Conservation (phyloP, 2,888 invertebrate genomes). For the Volucella zonaria region DNA sequence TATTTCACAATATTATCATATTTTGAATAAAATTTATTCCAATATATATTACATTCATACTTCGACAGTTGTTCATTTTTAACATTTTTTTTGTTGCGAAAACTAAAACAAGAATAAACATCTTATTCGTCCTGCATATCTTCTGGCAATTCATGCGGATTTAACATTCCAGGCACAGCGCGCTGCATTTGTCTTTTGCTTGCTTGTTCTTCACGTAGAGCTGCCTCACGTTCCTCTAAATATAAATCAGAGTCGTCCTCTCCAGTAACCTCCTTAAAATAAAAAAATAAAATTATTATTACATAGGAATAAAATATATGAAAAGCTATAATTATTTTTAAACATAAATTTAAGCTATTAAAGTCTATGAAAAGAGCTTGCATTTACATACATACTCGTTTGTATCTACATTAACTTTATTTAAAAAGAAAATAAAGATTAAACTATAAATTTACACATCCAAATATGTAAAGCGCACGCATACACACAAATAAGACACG, state of each 20-base stretch:
- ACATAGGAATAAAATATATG: neutral
- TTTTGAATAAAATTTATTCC: slow-evolving; percentile 75
- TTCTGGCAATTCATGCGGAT: slow-evolving; percentile 97
- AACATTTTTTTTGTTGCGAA: slow-evolving; percentile 75
- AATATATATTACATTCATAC: slow-evolving; percentile 77
- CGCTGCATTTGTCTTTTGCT: slow-evolving; percentile 96
- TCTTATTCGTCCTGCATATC: slow-evolving; percentile 93
- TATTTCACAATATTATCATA: slow-evolving; percentile 68
- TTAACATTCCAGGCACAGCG: slow-evolving; percentile 97
- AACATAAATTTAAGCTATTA: neutral
- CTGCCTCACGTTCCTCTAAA: slow-evolving; percentile 96
- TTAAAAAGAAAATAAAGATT: no score
- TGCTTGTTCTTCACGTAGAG: slow-evolving; percentile 94
- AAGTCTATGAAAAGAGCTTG: no score
- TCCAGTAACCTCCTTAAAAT: slow-evolving; percentile 96
- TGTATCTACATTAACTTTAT: no score
- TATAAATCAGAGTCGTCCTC: slow-evolving; percentile 99
- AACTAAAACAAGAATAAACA: slow-evolving; percentile 72
- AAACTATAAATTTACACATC: no score
- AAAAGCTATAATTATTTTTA: neutral
- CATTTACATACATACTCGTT: no score
- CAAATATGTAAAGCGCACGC: no score
- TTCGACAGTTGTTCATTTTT: slow-evolving; percentile 77
- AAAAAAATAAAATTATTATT: slow-evolving; percentile 24
- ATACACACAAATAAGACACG: no score